These are phyloP conservation scores for Leptopilina boulardi DNA, from an alignment of 1,140 invertebrate species.

Conservation along the genomic window DNA sequence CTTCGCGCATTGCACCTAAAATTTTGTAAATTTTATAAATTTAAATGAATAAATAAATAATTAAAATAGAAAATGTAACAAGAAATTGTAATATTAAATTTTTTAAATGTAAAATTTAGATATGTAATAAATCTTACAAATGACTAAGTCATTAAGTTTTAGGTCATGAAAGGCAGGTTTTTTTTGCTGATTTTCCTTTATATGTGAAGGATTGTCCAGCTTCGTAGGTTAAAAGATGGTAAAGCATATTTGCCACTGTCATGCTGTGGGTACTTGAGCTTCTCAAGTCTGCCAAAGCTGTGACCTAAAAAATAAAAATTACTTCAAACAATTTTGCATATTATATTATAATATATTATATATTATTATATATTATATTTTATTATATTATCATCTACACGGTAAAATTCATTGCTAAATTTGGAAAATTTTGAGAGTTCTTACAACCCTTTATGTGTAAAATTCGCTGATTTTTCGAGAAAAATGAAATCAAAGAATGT, in stretches of 20 bases:
- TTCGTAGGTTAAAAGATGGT: neutral
- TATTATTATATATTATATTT: no score
- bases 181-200: neutral
- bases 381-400: no score
- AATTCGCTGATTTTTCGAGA: no score
- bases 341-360: no score
- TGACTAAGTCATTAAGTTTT: neutral
- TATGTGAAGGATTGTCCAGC: neutral
- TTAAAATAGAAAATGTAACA: no score
- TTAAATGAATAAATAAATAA: no score
- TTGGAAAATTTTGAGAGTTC: no score
- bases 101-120: neutral
- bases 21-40: neutral
- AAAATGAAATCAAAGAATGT: no score
- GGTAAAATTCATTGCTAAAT: no score
- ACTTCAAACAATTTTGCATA: no score
- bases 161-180: neutral
- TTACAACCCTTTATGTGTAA: no score
- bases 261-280: neutral
- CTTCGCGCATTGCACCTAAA: neutral
- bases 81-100: no score
- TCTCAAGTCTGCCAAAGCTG: neutral
- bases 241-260: neutral
- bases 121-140: slow-evolving; percentile 5
- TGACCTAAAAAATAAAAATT: neutral